phyloP scores from a whole-genome alignment of 2,113 vertebrate species.

The Chlorocebus sabaeus region DNA sequence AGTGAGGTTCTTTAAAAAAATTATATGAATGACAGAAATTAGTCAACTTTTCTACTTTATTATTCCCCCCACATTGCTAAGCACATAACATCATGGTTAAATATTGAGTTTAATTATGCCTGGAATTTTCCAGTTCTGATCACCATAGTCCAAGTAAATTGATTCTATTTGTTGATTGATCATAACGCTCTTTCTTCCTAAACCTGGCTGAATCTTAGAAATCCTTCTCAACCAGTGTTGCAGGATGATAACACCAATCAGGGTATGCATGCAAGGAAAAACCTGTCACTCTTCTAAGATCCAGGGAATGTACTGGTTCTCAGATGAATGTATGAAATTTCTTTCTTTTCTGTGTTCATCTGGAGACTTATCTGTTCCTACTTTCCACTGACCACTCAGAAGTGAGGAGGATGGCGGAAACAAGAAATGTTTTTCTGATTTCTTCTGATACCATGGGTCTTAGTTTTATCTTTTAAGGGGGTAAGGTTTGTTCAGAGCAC shows the following conservation, averaged over 20 bases:
- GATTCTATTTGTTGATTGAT: background rate
- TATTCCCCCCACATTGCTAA: background rate
- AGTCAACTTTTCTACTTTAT: background rate
- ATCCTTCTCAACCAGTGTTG: background rate
- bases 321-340: background rate
- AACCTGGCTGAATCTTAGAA: background rate
- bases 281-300: background rate
- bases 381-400: background rate
- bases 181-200: background rate
- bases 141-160: background rate
- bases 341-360: background rate
- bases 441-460: background rate
- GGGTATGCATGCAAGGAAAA: background rate
- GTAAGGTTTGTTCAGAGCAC: conserved; percentile 28
- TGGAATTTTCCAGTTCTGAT: background rate
- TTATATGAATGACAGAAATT: background rate
- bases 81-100: background rate
- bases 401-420: background rate
- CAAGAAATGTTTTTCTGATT: background rate
- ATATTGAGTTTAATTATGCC: background rate
- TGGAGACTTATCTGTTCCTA: background rate
- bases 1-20: background rate
- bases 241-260: background rate
- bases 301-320: background rate
- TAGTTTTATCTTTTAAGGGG: conserved; percentile 14